Evolutionary conservation across 2,113 vertebrate genomes (phyloP), one percentile per base, ranked within the genome.

Genomic region (Prolemur simus): DNA sequence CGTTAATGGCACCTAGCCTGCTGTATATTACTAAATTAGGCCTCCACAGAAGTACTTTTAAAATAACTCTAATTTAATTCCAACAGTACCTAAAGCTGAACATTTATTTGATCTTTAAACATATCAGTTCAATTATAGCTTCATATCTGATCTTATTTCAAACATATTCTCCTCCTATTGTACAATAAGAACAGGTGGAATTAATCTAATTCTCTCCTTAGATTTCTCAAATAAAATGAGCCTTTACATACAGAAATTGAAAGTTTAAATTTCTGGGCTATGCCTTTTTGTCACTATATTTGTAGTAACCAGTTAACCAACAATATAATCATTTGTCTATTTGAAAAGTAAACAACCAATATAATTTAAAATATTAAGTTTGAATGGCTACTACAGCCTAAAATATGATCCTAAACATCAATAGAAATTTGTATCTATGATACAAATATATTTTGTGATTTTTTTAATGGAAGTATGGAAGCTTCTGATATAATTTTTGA

Each of bases 41-140:
- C 8, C 6, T 82, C 17, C 49, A 92, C 49, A 86, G 27, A 80
- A 4, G 4, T 60, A 86, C 6, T 45, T 77, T 82, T 34, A 85
- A 97, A 94, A 85, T 78, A 71, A 77, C 90, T 94, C 47, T 29
- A 92, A 60, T 42, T 82, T 52, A 94, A 91, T 89, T 78, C 8
- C 47, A 58, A 64, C 4, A 45, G 5, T 82, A 73, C 2, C 23
- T 84, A 89, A 89, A 69, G 18, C 9, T 76, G 42, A 92, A 69
- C 2, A 42, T 66, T 47, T 83, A 83, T 80, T 78, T 96, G 39
- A 49, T 77, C 13, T 68, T 90, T 94, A 95, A 87, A 77, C 0
- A 91, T 10, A 60, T 92, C 17, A 86, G 49, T 68, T 91, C 23
- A 89, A 83, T 64, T 64, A 77, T 6, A 78, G 20, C 8, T 89